A percentile compares a stretch with the other conserved stretches of the same genome.
Evolutionary conservation across 2,888 invertebrate genomes (phyloP).

Genomic region (Sminthurides aquaticus): DNA sequence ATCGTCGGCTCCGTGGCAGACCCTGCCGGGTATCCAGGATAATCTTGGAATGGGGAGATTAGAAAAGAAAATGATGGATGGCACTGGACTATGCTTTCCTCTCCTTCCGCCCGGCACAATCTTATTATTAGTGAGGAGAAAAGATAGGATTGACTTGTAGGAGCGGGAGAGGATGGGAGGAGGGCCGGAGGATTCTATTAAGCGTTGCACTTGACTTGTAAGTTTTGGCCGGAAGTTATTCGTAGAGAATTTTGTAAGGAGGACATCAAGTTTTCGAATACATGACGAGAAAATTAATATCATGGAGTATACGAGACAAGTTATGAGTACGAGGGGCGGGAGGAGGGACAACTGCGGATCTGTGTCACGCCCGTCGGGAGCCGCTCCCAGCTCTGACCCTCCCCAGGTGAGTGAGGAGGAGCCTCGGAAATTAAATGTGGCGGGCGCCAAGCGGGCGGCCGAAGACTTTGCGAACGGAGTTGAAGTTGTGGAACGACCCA

Average conservation of each 20-base stretch:
- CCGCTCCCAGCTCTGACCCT: background rate
- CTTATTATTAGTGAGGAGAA: background rate
- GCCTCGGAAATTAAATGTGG: background rate
- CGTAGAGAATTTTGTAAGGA: background rate
- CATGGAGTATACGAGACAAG: background rate
- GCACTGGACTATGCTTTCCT: background rate
- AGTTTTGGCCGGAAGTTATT: background rate
- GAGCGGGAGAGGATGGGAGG: background rate
- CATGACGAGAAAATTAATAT: background rate
- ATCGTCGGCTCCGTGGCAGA: background rate
- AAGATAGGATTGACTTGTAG: background rate
- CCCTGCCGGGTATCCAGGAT: background rate
- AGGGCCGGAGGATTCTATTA: background rate
- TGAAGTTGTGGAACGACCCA: background rate
- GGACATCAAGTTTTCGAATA: background rate
- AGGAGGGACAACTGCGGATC: background rate
- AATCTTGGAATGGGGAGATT: background rate
- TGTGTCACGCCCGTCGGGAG: background rate
- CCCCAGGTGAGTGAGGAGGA: background rate
- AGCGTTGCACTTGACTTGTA: background rate
- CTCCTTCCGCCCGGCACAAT: background rate
- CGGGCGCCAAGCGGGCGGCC: background rate
- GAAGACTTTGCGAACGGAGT: constrained; percentile 1
- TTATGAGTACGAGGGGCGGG: background rate
- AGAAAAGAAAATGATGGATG: background rate